phyloP scores from a whole-genome alignment of 2,888 invertebrate genomes.

The Torymus texanus region DNA sequence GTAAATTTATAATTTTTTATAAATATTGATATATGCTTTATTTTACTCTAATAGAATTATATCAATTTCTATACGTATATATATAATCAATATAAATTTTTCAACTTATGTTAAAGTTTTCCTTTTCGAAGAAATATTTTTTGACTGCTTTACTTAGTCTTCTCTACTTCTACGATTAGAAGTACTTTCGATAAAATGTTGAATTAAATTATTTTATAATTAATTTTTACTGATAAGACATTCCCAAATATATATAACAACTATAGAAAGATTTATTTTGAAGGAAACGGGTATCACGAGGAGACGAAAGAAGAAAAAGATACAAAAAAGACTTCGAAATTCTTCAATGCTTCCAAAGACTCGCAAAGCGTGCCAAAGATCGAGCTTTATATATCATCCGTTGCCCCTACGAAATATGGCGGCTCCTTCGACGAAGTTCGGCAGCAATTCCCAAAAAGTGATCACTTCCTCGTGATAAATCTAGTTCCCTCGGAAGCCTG shows the following conservation, averaged over 20 bases:
- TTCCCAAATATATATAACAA: no score
- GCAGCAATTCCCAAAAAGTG: constrained; percentile 11
- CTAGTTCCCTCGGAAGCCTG: constrained; percentile 23
- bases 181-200: no score
- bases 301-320: neutral
- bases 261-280: neutral
- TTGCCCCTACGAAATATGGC: constrained; percentile 37
- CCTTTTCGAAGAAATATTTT: no score
- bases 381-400: constrained; percentile 15
- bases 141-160: no score
- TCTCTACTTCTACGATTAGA: no score
- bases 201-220: no score
- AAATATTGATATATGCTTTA: neutral
- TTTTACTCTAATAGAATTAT: neutral
- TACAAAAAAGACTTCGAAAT: neutral
- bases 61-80: neutral
- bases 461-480: neutral
- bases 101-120: neutral
- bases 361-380: constrained; percentile 12
- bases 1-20: constrained; percentile 18
- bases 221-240: no score
- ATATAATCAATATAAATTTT: neutral
- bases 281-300: constrained; percentile 22
- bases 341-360: constrained; percentile 23
- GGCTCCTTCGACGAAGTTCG: constrained; percentile 36